These are phyloP conservation scores for Pseudorasbora parva DNA, from an alignment of 2,113 vertebrate species.

Conservation along the genomic window DNA sequence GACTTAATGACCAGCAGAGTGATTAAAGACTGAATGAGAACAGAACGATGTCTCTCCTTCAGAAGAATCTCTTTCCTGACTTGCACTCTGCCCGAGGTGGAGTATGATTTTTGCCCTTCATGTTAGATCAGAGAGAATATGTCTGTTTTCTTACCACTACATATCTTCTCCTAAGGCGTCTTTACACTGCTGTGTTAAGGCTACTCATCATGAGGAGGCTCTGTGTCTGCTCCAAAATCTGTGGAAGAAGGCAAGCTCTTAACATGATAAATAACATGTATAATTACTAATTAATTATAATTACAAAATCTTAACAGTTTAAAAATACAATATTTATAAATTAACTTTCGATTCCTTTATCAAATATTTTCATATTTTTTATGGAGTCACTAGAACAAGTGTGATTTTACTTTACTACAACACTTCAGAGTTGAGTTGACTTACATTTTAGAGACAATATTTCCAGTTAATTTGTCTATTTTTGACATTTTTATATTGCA, in stretches of 20 bases:
- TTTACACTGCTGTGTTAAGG: neutral
- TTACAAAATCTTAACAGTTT: too few relatives aligned
- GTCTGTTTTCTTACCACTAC: slow-evolving; percentile 14
- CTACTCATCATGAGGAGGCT: neutral
- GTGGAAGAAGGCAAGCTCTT: neutral
- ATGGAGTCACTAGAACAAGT: too few relatives aligned
- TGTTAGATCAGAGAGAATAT: slow-evolving; percentile 23
- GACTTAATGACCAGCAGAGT: slow-evolving; percentile 32
- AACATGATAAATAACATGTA: too few relatives aligned
- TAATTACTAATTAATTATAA: too few relatives aligned
- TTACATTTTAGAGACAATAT: too few relatives aligned
- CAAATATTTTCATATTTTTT: too few relatives aligned
- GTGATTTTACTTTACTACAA: too few relatives aligned
- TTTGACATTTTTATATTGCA: too few relatives aligned
- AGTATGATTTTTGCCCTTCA: slow-evolving; percentile 51
- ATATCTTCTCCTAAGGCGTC: slow-evolving; percentile 18
- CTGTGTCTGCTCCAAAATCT: neutral
- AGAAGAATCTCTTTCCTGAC: neutral
- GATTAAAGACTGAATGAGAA: slow-evolving; percentile 48
- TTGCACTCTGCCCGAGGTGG: slow-evolving; percentile 29
- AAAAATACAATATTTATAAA: too few relatives aligned
- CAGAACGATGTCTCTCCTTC: slow-evolving; percentile 11
- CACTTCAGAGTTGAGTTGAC: too few relatives aligned
- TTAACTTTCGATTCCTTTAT: too few relatives aligned
- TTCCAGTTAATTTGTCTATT: too few relatives aligned